Evolutionary conservation across 2,113 vertebrate genomes (phyloP), one percentile per base, ranked within the genome.

Genomic region (Seriola dumerili): DNA sequence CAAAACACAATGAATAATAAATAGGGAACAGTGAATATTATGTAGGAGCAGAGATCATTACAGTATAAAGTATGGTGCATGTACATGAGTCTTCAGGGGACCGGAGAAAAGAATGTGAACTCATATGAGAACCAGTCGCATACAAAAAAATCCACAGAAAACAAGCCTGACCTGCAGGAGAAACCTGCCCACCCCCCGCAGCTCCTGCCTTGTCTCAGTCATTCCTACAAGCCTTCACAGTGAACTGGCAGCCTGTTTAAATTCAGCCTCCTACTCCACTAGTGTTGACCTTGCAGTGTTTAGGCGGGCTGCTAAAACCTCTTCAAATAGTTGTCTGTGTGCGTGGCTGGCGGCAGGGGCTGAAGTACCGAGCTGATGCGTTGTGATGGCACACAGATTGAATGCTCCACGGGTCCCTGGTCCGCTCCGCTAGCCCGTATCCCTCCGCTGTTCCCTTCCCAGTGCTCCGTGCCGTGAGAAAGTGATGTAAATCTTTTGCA

Each of bases 401-500:
- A 90, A 87, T 21, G 76, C 61, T 84, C 89, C 85, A 86, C 23
- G 7, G 86, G 74, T 71, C 82, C 72, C 50, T 8, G 59, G 77
- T 65, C 72, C 34, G 61, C 76, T 79, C 73, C 36, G 29, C 62
- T 38, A 66, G 80, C 63, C 87, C 64, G 42, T 48, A 67, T 69
- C 78, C 80, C 44, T 12, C 14, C 1, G 42, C 76, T 2, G 16
- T 55, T 71, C 44, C 65, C 83, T 78, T 29, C 69, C 46, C n/a
- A 1, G 29, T 1, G 69, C 76, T 70, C 73, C 21, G 29, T 21
- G 63, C 68, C 8, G 44, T 12, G 25, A 85, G 54, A 85, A 90
- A 80, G 77, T 84, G 88, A 92, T 90, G 86, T 85, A 83, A 90
- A 93, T 93, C 88, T 88, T 61, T 77, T 76, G 85, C 79, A 85